Evolutionary conservation across 2,113 vertebrate species (phyloP).

Genomic region (Agelaius tricolor): DNA sequence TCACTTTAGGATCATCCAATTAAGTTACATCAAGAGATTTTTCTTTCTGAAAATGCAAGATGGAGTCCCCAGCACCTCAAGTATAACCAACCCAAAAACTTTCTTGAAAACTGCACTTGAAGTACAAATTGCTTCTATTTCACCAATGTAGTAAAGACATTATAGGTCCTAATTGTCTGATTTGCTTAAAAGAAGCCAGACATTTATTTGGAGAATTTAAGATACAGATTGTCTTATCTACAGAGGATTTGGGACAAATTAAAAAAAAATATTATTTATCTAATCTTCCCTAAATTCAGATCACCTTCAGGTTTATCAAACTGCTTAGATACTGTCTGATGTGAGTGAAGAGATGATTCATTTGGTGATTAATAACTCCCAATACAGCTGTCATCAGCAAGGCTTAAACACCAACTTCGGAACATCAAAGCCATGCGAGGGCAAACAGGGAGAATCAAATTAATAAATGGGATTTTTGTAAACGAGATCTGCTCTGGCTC

Average conservation of each 20-base stretch:
- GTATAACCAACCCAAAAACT: neutral
- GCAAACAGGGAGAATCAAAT: neutral
- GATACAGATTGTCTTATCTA: neutral
- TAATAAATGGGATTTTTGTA: neutral
- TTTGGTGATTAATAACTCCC: constrained; percentile 8
- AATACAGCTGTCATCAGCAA: neutral
- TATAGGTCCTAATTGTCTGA: neutral
- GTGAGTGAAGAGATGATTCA: constrained; percentile 2
- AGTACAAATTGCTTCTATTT: neutral
- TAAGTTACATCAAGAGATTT: neutral
- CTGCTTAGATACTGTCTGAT: neutral
- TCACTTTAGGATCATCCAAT: neutral
- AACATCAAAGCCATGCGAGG: neutral
- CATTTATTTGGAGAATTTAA: neutral
- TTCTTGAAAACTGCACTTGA: neutral
- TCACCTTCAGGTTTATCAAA: neutral
- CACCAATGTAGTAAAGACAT: neutral
- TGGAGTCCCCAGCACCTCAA: neutral
- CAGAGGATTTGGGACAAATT: neutral
- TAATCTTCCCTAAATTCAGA: neutral
- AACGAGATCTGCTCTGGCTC: neutral
- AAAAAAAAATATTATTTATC: neutral
- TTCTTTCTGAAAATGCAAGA: neutral
- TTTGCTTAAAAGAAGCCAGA: neutral
- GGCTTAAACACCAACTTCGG: neutral